Percentiles rank a stretch among this genome's conserved stretches.
phyloP scores from a whole-genome alignment of 2,888 invertebrate genomes.

The Hydropsyche betteni region DNA sequence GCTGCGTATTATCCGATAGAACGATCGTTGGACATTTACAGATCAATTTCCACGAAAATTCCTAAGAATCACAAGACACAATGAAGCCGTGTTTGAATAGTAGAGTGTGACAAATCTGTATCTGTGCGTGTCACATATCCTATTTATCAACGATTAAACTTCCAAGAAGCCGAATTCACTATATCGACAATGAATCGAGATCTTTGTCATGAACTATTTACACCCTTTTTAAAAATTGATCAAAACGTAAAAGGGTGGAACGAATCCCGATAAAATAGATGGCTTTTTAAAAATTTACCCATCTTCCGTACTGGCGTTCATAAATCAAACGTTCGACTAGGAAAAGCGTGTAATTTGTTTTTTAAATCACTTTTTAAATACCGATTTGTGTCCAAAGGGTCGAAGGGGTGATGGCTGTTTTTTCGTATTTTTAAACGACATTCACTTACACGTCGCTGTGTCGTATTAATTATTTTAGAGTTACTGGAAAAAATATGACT shows the following conservation, averaged over 20 bases:
- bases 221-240: background rate
- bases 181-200: background rate
- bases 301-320: background rate
- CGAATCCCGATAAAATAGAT: constrained; percentile 4
- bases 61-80: background rate
- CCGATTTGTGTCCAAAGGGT: background rate
- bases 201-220: background rate
- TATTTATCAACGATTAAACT: background rate
- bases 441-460: too few species aligned
- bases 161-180: background rate
- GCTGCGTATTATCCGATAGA: too few species aligned
- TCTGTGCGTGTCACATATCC: background rate
- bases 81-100: constrained; percentile 1
- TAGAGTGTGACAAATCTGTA: background rate
- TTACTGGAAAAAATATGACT: constrained; percentile 11
- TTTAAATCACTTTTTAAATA: constrained; percentile 6
- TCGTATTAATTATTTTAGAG: constrained; percentile 8
- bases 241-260: background rate
- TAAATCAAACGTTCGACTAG: constrained; percentile 13
- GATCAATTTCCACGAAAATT: constrained; percentile 1
- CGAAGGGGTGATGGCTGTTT: background rate
- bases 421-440: background rate
- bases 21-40: background rate
- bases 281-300: constrained; percentile 20
- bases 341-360: background rate